Conservation (phyloP, 2,113 vertebrate species). For the Dermatemys mawii region DNA sequence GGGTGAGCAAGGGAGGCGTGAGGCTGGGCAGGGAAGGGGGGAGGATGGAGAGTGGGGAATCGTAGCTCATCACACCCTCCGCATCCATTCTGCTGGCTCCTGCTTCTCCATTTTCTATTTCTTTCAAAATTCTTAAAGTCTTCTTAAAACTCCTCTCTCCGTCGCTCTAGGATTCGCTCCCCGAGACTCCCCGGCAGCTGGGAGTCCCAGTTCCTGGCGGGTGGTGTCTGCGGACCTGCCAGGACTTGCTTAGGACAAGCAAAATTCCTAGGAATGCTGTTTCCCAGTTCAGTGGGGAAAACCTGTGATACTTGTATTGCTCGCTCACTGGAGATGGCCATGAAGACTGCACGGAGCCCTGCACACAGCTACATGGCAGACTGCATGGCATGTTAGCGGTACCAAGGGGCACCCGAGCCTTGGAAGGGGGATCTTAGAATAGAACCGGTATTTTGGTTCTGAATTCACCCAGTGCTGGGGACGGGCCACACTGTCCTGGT, state of each 20-base stretch:
- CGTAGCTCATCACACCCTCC: background rate
- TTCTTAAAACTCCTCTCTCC: background rate
- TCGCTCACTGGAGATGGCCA: background rate
- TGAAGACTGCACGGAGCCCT: background rate
- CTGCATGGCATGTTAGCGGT: no score
- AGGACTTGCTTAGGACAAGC: background rate
- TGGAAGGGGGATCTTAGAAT: background rate
- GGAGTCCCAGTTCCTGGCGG: background rate
- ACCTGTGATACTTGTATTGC: background rate
- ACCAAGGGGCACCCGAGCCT: no score
- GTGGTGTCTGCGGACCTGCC: background rate
- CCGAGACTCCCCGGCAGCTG: background rate
- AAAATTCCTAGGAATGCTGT: constrained; percentile 1
- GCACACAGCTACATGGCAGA: background rate
- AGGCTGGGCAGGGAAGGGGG: background rate
- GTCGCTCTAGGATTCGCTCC: background rate
- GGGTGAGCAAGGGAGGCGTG: background rate
- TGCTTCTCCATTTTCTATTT: background rate
- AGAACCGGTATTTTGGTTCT: background rate
- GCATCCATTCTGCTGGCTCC: background rate
- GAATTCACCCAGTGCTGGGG: background rate
- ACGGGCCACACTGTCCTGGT: background rate
- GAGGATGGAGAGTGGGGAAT: background rate
- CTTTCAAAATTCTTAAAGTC: background rate
- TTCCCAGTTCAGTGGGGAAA: background rate